These are phyloP conservation scores for Triops cancriformis DNA, from an alignment of 1,140 invertebrate genomes.

Conservation along the genomic window DNA sequence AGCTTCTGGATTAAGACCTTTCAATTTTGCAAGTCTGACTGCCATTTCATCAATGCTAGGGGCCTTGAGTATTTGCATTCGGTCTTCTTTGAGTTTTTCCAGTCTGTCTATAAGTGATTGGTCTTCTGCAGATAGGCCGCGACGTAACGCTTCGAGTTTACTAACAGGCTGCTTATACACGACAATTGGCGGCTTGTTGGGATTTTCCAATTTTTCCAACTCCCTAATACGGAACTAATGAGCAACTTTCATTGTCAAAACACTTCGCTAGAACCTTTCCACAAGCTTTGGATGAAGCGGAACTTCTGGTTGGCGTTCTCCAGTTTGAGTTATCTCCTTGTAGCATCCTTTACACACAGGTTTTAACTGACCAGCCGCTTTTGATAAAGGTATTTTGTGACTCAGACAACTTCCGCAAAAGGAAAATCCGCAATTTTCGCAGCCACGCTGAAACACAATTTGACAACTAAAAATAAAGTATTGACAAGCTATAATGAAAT, in stretches of 20 bases:
- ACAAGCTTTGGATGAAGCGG: conserved; percentile 11
- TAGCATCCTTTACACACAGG: conserved; percentile 15
- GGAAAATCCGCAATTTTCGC: conserved; percentile 25
- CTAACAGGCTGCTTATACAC: conserved; percentile 39
- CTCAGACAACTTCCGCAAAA: conserved; percentile 25
- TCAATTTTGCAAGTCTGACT: conserved; percentile 32
- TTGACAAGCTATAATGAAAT: neutral
- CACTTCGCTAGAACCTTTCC: neutral
- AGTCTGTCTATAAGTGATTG: conserved; percentile 49
- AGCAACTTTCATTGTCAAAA: neutral
- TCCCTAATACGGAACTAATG: conserved; percentile 31
- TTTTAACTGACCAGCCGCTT: neutral
- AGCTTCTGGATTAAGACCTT: conserved; percentile 29
- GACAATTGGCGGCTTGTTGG: conserved; percentile 41
- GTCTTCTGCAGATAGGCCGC: conserved; percentile 40
- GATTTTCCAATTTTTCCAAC: conserved; percentile 42
- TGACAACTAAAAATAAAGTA: neutral
- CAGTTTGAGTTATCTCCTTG: neutral
- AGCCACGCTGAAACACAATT: conserved; percentile 18
- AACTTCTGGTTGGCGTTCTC: neutral
- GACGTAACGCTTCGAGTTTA: conserved; percentile 38
- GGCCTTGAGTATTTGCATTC: conserved; percentile 32
- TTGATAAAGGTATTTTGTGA: neutral
- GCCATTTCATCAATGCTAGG: conserved; percentile 32
- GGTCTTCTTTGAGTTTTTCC: conserved; percentile 44